Evolutionary conservation across 2,888 invertebrate species (phyloP), one percentile per base, ranked within the genome.

Genomic region (Orthonychiurus folsomi): DNA sequence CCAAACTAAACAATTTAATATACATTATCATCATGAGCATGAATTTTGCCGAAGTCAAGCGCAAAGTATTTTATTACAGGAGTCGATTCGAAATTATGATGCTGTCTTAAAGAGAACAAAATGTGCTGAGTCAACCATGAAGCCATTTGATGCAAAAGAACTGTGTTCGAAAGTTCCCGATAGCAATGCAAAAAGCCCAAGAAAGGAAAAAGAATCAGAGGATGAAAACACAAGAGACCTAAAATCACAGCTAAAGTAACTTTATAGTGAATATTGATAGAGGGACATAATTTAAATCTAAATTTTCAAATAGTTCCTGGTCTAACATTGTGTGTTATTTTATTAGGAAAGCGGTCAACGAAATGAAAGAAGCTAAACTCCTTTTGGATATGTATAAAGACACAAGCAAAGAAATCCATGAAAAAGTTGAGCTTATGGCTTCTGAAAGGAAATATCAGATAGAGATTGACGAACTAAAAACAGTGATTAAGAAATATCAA

Each of bases 341-440:
- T 48, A n/a, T n/a, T 48, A 3, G n/a, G 3, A 59, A 59, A 25
- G 24, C 48, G 2, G 24, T 50, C 15, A 50, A 23, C 3, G 25
- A 66, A 64, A 28, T 65, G 58, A 92, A 93, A 74, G 96, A 96
- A 77, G 84, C 95, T 85, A 95, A 95, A 76, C 79, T 96, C 0
- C 78, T 96, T 15, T 80, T 95, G 67, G 95, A 96, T 77, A 94
- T 94, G 92, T 94, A 95, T 80, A 96, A 95, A 80, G 91, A 93
- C n/a, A 91, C 91, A 9, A 88, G 93, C 63, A 96, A 95, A 77
- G 96, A 96, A 75, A 93, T 93, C 76, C 82, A 95, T 3, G 95
- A 96, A 77, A 95, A 95, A 79, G 94, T 93, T 53, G 92, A 93
- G 79, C 81, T 95, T 63, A 93, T 95, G 94, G 92, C 93, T 0